Percentiles rank a stretch among this genome's conserved stretches.
Conservation (phyloP, 2,888 invertebrate genomes). For the Orthosia gracilis region DNA sequence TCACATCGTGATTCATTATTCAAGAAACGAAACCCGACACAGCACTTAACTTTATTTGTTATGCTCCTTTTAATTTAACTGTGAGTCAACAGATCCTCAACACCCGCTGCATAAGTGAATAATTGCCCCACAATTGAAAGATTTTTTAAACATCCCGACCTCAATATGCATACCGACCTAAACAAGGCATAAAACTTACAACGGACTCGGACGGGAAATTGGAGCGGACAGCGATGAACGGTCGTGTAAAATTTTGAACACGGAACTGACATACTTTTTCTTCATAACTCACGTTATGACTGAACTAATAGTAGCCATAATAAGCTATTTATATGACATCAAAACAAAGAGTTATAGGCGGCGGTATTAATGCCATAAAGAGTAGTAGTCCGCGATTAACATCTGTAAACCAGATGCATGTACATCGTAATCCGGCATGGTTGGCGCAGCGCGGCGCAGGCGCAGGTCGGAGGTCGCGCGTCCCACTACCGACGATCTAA, state of each 20-base stretch:
- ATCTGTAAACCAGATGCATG: slow-evolving; percentile 82
- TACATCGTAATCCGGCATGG: slow-evolving; percentile 77
- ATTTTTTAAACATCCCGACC: slow-evolving; percentile 70
- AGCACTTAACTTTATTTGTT: slow-evolving; percentile 83
- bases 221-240: slow-evolving; percentile 62
- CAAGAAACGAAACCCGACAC: slow-evolving; percentile 79
- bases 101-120: slow-evolving; percentile 75
- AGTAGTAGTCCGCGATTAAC: slow-evolving; percentile 80
- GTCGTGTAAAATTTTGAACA: slow-evolving; percentile 70
- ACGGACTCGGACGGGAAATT: slow-evolving; percentile 55
- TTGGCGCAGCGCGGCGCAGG: slow-evolving; percentile 48
- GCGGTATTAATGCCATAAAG: slow-evolving; percentile 77
- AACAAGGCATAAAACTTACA: slow-evolving; percentile 60
- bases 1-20: slow-evolving; percentile 89
- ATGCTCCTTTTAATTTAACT: slow-evolving; percentile 84
- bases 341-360: slow-evolving; percentile 78
- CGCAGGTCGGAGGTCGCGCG: slow-evolving; percentile 74
- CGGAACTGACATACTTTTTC: slow-evolving; percentile 84
- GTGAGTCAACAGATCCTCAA: slow-evolving; percentile 78
- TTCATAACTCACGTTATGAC: slow-evolving; percentile 72
- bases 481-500: slow-evolving; percentile 67
- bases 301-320: slow-evolving; percentile 76
- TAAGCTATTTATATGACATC: slow-evolving; percentile 84
- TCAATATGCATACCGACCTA: slow-evolving; percentile 63
- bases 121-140: slow-evolving; percentile 71